Evolutionary conservation across 2,888 invertebrate genomes (phyloP).

Genomic region (Limnephilus marmoratus): DNA sequence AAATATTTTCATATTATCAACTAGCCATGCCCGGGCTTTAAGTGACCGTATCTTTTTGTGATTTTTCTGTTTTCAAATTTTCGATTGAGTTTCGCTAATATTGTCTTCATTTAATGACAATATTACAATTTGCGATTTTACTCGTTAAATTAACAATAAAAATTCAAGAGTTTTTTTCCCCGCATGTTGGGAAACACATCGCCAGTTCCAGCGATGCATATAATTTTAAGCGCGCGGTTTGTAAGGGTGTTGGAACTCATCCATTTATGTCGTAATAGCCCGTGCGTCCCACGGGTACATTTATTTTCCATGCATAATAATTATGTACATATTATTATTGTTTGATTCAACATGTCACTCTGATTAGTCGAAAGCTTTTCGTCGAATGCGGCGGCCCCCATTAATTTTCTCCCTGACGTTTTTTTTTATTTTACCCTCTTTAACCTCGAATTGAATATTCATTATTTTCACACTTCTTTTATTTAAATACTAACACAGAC

Average conservation of each 20-base stretch:
- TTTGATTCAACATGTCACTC: not conserved
- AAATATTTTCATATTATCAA: too few species aligned
- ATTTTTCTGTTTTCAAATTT: too few species aligned
- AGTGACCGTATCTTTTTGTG: too few species aligned
- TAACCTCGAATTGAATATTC: not conserved
- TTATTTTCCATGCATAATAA: constrained; percentile 2
- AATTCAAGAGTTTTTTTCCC: not conserved
- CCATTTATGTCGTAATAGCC: not conserved
- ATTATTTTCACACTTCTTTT: not conserved
- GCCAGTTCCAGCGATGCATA: not conserved
- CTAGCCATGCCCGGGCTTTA: too few species aligned
- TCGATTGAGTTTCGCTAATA: too few species aligned
- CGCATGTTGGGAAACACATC: not conserved
- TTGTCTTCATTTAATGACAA: too few species aligned
- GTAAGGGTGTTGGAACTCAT: not conserved
- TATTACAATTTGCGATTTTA: too few species aligned
- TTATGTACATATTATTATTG: not conserved
- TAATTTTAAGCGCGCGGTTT: not conserved
- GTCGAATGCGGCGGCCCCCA: not conserved
- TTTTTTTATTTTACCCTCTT: not conserved
- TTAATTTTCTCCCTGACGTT: not conserved
- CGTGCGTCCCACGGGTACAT: not conserved
- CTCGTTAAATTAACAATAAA: too few species aligned
- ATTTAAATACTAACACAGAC: not conserved
- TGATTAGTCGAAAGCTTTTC: not conserved